Evolutionary conservation across 2,113 vertebrate species (phyloP).

Genomic region (Scatophagus argus): DNA sequence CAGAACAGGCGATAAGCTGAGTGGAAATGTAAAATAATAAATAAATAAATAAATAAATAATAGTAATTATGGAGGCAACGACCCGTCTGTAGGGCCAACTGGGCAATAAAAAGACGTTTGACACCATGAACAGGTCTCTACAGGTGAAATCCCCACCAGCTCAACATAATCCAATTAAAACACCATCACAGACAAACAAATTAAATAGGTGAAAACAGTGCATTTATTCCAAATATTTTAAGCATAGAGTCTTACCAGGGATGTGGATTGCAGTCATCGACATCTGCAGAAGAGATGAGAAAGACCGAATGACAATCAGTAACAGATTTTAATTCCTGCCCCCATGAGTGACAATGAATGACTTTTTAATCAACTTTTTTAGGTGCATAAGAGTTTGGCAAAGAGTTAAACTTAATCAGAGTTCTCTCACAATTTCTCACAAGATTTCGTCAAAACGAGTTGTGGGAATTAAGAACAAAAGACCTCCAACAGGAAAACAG

Average conservation of each 20-base stretch:
- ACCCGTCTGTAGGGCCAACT: not conserved
- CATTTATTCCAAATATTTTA: not conserved
- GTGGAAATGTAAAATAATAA: not conserved
- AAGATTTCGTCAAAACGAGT: too few species aligned
- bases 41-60: too few species aligned
- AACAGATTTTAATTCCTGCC: not conserved
- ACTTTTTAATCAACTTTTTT: not conserved
- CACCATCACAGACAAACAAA: not conserved
- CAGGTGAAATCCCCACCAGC: not conserved
- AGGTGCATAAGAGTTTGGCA: too few species aligned
- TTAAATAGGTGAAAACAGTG: fast-evolving
- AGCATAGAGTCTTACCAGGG: conserved; percentile 89
- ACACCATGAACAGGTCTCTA: not conserved
- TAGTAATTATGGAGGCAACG: not conserved
- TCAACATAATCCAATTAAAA: not conserved
- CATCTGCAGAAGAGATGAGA: conserved; percentile 82
- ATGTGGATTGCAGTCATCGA: conserved; percentile 95
- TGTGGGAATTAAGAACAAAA: too few species aligned
- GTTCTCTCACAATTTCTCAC: too few species aligned
- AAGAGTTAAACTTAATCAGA: too few species aligned
- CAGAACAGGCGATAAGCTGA: not conserved
- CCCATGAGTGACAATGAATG: not conserved
- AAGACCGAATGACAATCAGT: not conserved
- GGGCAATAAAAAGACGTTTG: not conserved
- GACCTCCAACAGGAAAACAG: too few species aligned